Percentiles rank a stretch among this genome's conserved stretches.
Conservation (phyloP, 1,140 invertebrate species). For the Sarcophaga bullata region DNA sequence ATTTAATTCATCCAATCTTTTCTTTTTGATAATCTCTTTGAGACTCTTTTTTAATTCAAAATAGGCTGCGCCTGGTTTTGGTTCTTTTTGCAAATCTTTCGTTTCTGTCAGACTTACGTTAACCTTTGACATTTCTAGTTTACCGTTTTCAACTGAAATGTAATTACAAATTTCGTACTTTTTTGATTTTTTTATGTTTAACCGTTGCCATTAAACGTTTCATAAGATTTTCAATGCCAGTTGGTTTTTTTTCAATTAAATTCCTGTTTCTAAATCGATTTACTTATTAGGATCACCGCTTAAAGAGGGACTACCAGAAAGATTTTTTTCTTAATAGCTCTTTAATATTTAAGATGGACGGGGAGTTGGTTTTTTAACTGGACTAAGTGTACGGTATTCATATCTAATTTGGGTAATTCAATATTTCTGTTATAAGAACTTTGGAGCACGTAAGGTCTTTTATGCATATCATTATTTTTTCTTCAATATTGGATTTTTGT, state of each 20-base stretch:
- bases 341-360: slow-evolving; percentile 50
- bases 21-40: slow-evolving; percentile 69
- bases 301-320: slow-evolving; percentile 59
- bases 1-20: slow-evolving; percentile 70
- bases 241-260: slow-evolving; percentile 61
- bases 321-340: slow-evolving; percentile 48
- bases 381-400: slow-evolving; percentile 50
- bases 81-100: slow-evolving; percentile 54
- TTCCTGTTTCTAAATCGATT: slow-evolving; percentile 68
- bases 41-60: slow-evolving; percentile 70
- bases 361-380: slow-evolving; percentile 46
- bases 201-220: slow-evolving; percentile 70
- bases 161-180: slow-evolving; percentile 55
- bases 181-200: slow-evolving; percentile 59
- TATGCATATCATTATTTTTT: neutral
- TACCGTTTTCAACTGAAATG: slow-evolving; percentile 61
- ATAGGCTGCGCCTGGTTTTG: slow-evolving; percentile 71
- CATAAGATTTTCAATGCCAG: slow-evolving; percentile 68
- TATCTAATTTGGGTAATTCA: slow-evolving; percentile 56
- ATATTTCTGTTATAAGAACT: slow-evolving; percentile 57
- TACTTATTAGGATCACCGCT: slow-evolving; percentile 68
- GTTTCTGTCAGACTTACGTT: slow-evolving; percentile 52
- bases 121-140: slow-evolving; percentile 62
- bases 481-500: neutral
- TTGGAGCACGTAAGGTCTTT: neutral